Base-by-base conservation (phyloP, 2,888 invertebrate species). In the Myopa tessellatipennis region DNA sequence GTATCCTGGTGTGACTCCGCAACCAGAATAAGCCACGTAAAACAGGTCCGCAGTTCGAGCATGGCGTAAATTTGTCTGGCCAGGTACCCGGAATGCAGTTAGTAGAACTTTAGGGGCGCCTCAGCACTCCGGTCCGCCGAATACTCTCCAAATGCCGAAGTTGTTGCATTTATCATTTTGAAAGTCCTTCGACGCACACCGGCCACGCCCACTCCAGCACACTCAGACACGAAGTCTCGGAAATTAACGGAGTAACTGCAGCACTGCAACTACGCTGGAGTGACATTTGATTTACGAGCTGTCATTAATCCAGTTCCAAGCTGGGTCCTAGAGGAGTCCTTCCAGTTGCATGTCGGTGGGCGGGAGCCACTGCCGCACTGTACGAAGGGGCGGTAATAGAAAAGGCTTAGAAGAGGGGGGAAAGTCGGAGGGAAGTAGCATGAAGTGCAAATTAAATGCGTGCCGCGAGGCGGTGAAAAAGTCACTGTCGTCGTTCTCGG, bases 251-350 rank as follows among this genome's bases (percentile, higher is more conserved):
- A 52, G 67, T 55, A 68, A 74, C 67, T 74, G 65, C 65, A 40
- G 52, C 50, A 52, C 60, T 26, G 26, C 72, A 72, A 40, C 70
- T 70, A 70, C 38, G 40, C 52, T 18, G 16, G 26, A 18, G 16
- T 67, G 75, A 79, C 79, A 71, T 79, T 78, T 79, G 77, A 79
- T 79, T 77, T 79, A 79, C 73, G 78, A 69, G 77, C 74, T 77
- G 79, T 78, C 79, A 78, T 79, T 79, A 78, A 79, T 78, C 78
- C 78, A 78, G 50, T 73, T 68, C 58, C 70, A 52, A 63, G 63
- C 61, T 58, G 72, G 38, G 4, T 16, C 26, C 26, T 36, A 72
- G 74, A 63, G 50, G 65, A 50, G 73, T 72, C 34, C 52, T 52
- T 16, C 50, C 52, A 14, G 36, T 14, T 55, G 55, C 55, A 55